phyloP scores from a whole-genome alignment of 2,113 vertebrate species.

The Electrona antarctica region DNA sequence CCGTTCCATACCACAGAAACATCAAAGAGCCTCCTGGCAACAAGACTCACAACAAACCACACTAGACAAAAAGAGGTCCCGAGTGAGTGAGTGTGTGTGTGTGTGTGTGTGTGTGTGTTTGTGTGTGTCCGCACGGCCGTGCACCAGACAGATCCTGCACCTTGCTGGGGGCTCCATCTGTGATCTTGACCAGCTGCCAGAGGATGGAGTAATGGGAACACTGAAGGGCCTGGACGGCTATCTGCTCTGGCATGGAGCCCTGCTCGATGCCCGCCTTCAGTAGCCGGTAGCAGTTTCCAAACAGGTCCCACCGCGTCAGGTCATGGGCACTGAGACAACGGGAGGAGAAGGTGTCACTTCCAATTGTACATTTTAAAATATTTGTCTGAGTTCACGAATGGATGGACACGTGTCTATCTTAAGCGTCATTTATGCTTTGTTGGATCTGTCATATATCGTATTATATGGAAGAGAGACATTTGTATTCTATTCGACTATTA shows the following conservation, averaged over 20 bases:
- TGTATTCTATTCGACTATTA: too few species aligned
- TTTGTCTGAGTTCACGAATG: background rate
- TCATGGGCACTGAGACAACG: constrained; percentile 88
- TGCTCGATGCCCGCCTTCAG: constrained; percentile 97
- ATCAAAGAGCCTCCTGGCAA: too few species aligned
- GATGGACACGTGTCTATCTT: background rate
- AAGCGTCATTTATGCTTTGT: too few species aligned
- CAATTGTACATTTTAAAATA: too few species aligned
- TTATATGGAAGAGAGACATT: too few species aligned
- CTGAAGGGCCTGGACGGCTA: constrained; percentile 97
- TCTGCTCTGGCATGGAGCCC: constrained; percentile 99
- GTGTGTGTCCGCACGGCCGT: background rate
- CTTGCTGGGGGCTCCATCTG: constrained; percentile 96
- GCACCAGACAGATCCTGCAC: constrained; percentile 62
- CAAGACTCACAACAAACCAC: too few species aligned
- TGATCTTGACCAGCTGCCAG: constrained; percentile 99
- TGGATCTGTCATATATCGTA: too few species aligned
- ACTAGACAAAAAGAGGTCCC: too few species aligned
- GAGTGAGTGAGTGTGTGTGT: background rate
- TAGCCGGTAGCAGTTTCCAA: constrained; percentile 97
- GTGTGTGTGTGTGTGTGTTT: background rate
- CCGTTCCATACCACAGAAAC: too few species aligned
- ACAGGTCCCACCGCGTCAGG: constrained; percentile 97
- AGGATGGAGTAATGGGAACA: constrained; percentile 99
- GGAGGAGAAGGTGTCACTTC: too few species aligned